These are phyloP conservation scores for Zosterops hypoxanthus DNA, from an alignment of 2,113 vertebrate species.

Conservation along the genomic window DNA sequence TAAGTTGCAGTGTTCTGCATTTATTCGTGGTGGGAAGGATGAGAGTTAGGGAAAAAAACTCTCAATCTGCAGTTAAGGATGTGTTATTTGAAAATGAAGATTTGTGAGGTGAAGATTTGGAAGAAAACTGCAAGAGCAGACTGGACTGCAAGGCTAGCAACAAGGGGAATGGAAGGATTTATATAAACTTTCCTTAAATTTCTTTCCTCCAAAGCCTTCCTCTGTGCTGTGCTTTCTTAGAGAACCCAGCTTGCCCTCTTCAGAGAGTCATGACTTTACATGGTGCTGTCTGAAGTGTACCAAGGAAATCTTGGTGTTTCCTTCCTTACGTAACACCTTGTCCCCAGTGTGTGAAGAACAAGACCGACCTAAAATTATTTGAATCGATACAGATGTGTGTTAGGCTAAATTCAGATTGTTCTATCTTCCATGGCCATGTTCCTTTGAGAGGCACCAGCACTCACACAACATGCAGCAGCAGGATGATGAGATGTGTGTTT, in stretches of 20 bases:
- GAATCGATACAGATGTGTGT: background rate
- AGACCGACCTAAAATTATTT: background rate
- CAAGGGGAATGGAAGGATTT: background rate
- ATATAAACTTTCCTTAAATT: background rate
- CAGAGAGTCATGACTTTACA: background rate
- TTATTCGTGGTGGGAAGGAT: background rate
- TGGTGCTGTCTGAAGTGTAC: background rate
- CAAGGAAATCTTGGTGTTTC: background rate
- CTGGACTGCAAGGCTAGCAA: background rate
- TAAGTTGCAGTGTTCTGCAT: background rate
- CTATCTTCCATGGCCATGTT: fast-evolving
- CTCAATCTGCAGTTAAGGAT: background rate
- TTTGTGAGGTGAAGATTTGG: background rate
- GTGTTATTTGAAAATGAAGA: background rate
- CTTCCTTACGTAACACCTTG: background rate
- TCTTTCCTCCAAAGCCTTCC: background rate
- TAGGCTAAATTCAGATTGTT: background rate
- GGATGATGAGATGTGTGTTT: background rate
- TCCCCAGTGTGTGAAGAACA: background rate
- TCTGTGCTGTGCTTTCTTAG: background rate
- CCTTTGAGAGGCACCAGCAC: background rate
- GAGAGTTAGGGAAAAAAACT: background rate
- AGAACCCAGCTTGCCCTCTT: background rate
- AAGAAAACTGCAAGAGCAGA: background rate
- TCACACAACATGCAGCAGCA: background rate